These are phyloP conservation scores for Thalpophila matura DNA, from an alignment of 2,888 invertebrate species.

Conservation along the genomic window DNA sequence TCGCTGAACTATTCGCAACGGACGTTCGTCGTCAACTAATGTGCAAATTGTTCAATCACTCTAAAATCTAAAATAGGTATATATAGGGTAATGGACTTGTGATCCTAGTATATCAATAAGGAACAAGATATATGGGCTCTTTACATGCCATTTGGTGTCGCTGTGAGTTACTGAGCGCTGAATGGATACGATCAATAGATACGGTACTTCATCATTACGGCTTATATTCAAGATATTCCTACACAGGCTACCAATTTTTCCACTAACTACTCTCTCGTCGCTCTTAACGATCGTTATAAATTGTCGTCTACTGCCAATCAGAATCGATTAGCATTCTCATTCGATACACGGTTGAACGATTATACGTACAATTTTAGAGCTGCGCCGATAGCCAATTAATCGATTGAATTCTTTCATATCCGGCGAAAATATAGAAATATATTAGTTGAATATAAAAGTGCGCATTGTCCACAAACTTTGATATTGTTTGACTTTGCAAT, in stretches of 20 bases:
- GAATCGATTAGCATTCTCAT: conserved; percentile 47
- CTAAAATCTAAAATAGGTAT: no score
- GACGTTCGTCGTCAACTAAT: conserved; percentile 31
- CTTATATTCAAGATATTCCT: conserved; percentile 52
- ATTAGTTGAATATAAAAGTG: conserved; percentile 28
- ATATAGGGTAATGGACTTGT: conserved; percentile 53
- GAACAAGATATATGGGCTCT: conserved; percentile 68
- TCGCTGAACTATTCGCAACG: neutral
- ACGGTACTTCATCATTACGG: conserved; percentile 64
- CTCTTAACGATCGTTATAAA: conserved; percentile 40
- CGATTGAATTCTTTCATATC: conserved; percentile 24
- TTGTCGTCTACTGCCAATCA: conserved; percentile 24
- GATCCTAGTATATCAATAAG: conserved; percentile 61
- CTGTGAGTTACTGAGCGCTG: conserved; percentile 49
- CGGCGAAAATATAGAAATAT: conserved; percentile 18
- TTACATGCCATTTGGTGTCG: conserved; percentile 62
- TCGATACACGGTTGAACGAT: conserved; percentile 40
- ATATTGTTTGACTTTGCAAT: conserved; percentile 33
- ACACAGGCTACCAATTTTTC: conserved; percentile 35
- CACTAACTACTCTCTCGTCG: conserved; percentile 14
- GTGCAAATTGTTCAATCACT: conserved; percentile 44
- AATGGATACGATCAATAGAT: conserved; percentile 60
- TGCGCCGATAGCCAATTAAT: conserved; percentile 31
- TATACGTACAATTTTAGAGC: conserved; percentile 38
- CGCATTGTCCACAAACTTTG: conserved; percentile 23